A percentile compares a stretch with the other conserved stretches of the same genome.
Evolutionary conservation across 2,113 vertebrate species (phyloP).

Genomic region (Formicarius rufipectus): DNA sequence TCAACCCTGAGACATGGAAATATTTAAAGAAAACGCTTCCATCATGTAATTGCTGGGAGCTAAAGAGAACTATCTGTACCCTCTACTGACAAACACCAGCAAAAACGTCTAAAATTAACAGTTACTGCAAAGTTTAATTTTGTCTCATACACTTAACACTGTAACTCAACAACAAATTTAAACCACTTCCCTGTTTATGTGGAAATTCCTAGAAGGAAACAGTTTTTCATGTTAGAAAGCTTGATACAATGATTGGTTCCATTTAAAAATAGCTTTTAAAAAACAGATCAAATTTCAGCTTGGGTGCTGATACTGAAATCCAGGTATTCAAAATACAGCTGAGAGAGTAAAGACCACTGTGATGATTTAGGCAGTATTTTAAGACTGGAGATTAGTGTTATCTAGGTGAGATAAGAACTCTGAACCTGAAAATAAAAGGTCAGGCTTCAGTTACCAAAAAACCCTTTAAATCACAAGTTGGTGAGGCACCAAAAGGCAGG

Average conservation of each 20-base stretch:
- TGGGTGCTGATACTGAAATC: background rate
- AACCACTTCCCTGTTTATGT: constrained; percentile 11
- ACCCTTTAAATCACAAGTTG: background rate
- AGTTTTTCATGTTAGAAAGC: background rate
- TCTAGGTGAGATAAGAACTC: constrained; percentile 8
- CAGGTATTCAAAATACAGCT: background rate
- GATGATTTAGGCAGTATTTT: background rate
- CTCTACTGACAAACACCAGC: constrained; percentile 48
- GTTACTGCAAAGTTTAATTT: constrained; percentile 57
- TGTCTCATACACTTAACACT: constrained; percentile 3
- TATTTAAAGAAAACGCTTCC: constrained; percentile 20
- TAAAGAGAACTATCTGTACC: constrained; percentile 56
- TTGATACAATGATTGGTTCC: background rate
- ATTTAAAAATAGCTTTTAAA: constrained; percentile 1
- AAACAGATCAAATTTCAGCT: background rate
- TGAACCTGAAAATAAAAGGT: background rate
- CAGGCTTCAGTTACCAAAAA: background rate
- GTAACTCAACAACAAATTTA: constrained; percentile 17
- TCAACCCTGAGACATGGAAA: background rate
- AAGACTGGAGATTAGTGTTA: background rate
- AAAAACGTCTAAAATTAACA: constrained; percentile 56
- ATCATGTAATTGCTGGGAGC: constrained; percentile 19
- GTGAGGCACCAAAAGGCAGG: background rate
- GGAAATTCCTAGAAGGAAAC: constrained; percentile 35
- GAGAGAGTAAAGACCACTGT: background rate